These are phyloP conservation scores for Lepidiolamprologus cunningtoni DNA, from an alignment of 2,113 vertebrate species.

Conservation along the genomic window DNA sequence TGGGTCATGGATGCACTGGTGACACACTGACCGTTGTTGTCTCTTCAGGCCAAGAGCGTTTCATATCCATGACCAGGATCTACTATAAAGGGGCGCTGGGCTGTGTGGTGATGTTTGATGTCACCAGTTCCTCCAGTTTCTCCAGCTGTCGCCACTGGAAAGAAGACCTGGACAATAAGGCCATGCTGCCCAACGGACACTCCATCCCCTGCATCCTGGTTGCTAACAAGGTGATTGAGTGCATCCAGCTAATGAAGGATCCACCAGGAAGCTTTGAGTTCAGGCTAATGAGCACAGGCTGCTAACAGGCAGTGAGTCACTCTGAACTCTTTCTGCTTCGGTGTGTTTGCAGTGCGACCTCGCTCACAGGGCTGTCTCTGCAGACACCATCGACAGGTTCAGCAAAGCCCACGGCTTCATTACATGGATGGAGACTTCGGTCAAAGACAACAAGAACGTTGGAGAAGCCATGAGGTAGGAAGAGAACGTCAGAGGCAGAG, in stretches of 20 bases:
- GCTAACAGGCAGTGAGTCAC: not conserved
- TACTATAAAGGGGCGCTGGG: constrained; percentile 82
- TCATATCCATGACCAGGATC: constrained; percentile 84
- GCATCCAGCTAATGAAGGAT: not conserved
- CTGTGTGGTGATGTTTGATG: constrained; percentile 85
- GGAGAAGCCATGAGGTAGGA: constrained; percentile 79
- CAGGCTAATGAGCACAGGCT: not conserved
- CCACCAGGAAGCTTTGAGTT: not conserved
- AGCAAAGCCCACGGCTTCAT: constrained; percentile 81
- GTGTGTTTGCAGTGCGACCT: constrained; percentile 75
- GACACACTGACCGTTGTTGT: not conserved
- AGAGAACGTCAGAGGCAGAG: not conserved
- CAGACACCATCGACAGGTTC: constrained; percentile 77
- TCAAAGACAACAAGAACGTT: constrained; percentile 86
- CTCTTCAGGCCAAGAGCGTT: constrained; percentile 80
- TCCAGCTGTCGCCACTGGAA: constrained; percentile 82
- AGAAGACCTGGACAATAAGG: constrained; percentile 81
- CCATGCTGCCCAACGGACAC: constrained; percentile 64
- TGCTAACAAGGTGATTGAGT: constrained; percentile 80
- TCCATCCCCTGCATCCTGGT: constrained; percentile 81
- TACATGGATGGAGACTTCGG: constrained; percentile 83
- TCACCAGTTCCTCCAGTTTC: constrained; percentile 76
- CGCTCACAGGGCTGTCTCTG: constrained; percentile 71
- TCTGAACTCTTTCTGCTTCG: not conserved
- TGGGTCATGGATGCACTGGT: not conserved